Conservation (phyloP, 2,888 invertebrate genomes). For the Idaea biselata region DNA sequence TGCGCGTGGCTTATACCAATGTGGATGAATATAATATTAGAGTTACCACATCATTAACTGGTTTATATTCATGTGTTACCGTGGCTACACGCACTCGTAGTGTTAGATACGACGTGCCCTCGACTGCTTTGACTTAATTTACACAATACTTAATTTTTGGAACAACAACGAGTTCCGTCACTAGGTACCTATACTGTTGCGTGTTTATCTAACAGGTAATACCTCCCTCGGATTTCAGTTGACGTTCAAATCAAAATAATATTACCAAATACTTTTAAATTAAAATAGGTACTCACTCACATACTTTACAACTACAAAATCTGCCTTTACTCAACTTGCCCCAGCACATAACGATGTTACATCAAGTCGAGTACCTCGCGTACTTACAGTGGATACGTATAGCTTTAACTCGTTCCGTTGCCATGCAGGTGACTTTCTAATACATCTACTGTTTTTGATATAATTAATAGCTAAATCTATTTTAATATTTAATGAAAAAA, state of each 20-base stretch:
- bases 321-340: slow-evolving; percentile 57
- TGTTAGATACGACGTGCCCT: slow-evolving; percentile 20
- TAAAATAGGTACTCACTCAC: not conserved
- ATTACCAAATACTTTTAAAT: not conserved
- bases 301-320: slow-evolving; percentile 41
- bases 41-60: slow-evolving; percentile 60
- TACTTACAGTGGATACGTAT: slow-evolving; percentile 57
- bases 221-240: not conserved
- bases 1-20: slow-evolving; percentile 38
- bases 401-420: slow-evolving; percentile 70
- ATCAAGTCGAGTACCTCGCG: slow-evolving; percentile 65
- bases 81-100: slow-evolving; percentile 32
- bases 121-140: slow-evolving; percentile 7
- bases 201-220: slow-evolving; percentile 12
- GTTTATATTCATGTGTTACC: slow-evolving; percentile 50
- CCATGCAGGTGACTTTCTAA: slow-evolving; percentile 76
- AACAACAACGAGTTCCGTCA: slow-evolving; percentile 12
- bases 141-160: slow-evolving; percentile 9
- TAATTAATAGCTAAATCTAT: slow-evolving; percentile 15
- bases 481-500: slow-evolving; percentile 20
- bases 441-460: slow-evolving; percentile 51
- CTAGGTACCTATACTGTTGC: slow-evolving; percentile 3
- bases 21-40: slow-evolving; percentile 52
- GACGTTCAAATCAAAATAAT: not conserved
- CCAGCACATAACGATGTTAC: slow-evolving; percentile 64